Conservation (phyloP, 2,797 vertebrate genomes). For the Phoxinus dragarum region DNA sequence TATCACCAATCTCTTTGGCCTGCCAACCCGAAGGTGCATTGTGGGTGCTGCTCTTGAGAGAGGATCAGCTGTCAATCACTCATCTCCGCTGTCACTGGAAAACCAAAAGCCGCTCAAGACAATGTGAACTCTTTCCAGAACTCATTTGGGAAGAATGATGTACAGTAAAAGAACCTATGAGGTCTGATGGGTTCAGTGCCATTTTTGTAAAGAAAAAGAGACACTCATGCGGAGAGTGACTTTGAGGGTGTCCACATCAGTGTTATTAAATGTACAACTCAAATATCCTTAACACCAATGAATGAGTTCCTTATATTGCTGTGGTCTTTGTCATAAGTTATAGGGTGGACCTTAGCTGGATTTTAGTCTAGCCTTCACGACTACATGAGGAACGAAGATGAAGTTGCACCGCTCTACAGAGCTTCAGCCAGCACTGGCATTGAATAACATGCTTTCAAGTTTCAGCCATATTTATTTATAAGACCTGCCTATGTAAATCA, state of each 20-base stretch:
- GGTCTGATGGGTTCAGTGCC: constrained; percentile 8
- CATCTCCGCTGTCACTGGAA: constrained; percentile 42
- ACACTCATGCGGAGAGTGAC: neutral
- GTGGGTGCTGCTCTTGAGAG: constrained; percentile 39
- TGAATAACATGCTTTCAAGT: neutral
- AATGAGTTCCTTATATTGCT: constrained; percentile 1
- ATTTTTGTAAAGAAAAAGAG: constrained; percentile 21
- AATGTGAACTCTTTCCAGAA: constrained; percentile 21
- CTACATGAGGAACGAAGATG: constrained; percentile 5
- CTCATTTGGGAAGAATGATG: constrained; percentile 21
- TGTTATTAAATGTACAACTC: constrained; percentile 31
- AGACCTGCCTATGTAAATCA: neutral
- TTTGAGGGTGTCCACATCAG: neutral
- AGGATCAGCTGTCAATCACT: constrained; percentile 43
- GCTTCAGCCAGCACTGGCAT: constrained; percentile 14
- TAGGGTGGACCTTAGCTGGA: constrained; percentile 28
- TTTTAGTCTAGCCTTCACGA: constrained; percentile 5
- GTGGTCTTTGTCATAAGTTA: constrained; percentile 17
- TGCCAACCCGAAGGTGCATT: constrained; percentile 34
- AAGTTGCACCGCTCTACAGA: neutral
- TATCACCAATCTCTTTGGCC: constrained; percentile 39
- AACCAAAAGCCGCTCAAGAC: constrained; percentile 33
- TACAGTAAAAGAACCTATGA: constrained; percentile 2
- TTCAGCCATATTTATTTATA: constrained; percentile 13
- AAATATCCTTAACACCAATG: constrained; percentile 11